Evolutionary conservation across 2,113 vertebrate genomes (phyloP).

Genomic region (Pelecanus crispus): DNA sequence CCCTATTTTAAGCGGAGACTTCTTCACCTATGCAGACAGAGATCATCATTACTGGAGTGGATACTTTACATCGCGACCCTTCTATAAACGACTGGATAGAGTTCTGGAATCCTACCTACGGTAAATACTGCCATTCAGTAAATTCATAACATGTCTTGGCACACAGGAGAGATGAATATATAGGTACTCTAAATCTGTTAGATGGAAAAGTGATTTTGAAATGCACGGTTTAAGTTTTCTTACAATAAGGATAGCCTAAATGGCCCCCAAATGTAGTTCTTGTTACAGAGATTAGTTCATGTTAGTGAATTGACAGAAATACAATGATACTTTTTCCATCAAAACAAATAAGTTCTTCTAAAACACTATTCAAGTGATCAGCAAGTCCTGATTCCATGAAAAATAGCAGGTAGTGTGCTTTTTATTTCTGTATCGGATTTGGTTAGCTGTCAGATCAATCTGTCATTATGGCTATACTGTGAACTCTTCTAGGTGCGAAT

Average conservation of each 20-base stretch:
- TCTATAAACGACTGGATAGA: conserved; percentile 88
- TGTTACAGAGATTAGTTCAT: not conserved
- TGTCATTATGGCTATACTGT: not conserved
- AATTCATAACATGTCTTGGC: not conserved
- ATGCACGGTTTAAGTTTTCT: not conserved
- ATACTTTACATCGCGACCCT: conserved; percentile 92
- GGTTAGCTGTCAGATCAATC: not conserved
- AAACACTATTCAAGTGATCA: not conserved
- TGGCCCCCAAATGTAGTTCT: not conserved
- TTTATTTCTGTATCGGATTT: not conserved
- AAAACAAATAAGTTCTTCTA: not conserved
- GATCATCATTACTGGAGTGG: conserved; percentile 96
- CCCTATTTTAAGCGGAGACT: conserved; percentile 87
- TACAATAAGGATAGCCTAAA: not conserved
- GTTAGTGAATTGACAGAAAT: not conserved
- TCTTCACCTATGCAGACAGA: conserved; percentile 93
- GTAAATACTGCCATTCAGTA: conserved; percentile 46
- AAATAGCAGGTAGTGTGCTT: not conserved
- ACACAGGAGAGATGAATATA: not conserved
- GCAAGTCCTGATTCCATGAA: not conserved
- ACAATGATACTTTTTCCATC: not conserved
- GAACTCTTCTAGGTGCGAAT: not conserved
- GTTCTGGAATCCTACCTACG: conserved; percentile 83
- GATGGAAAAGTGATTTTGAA: not conserved
- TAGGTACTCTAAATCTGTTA: not conserved